Base-by-base conservation (phyloP, 2,888 invertebrate species). In the Patella depressa region DNA sequence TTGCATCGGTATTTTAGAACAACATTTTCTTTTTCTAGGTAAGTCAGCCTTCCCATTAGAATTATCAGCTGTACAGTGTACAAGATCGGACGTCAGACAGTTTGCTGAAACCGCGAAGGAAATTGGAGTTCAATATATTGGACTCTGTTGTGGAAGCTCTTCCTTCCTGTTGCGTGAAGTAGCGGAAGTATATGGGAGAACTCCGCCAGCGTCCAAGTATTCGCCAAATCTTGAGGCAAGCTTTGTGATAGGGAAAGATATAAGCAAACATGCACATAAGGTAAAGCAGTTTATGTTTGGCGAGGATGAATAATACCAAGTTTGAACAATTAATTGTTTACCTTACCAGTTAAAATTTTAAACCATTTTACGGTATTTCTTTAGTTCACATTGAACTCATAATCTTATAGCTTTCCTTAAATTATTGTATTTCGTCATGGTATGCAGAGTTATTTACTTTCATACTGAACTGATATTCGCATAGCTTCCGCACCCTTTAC, bases 131-230 rank as follows among this genome's bases (percentile, higher is more conserved):
- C 84, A 87, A 75, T 89, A 90, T 77, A 79, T 89, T 0, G 90
- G 90, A 0, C 82, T 90, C 53, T 90, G 90, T 78, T 90, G 90
- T 76, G 90, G 90, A 19, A 86, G 86, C 77, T 78, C 85, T 0
- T 80, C 88, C 2, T 83, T 85, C 75, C 83, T 86, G 76, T 82
- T 85, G 57, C 80, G 89, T 34, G 84, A 85, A 14, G 81, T 90
- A 53, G 87, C 88, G 3, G 86, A 84, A 55, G 79, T 74, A 2
- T 85, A 88, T 34, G 89, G 88, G 0, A 83, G 87, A 19, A 78
- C 73, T 5, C 86, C 88, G 7, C 85, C 86, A 1, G 84, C 88
- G 34, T 79, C 77, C 76, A 82, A 80, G 74, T 88, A 85, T 76
- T 77, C 84, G 1, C 85, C 87, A 0, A 80, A 85, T 65, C 85